Conservation (phyloP, 1,140 invertebrate species). For the Drosophila burlai region DNA sequence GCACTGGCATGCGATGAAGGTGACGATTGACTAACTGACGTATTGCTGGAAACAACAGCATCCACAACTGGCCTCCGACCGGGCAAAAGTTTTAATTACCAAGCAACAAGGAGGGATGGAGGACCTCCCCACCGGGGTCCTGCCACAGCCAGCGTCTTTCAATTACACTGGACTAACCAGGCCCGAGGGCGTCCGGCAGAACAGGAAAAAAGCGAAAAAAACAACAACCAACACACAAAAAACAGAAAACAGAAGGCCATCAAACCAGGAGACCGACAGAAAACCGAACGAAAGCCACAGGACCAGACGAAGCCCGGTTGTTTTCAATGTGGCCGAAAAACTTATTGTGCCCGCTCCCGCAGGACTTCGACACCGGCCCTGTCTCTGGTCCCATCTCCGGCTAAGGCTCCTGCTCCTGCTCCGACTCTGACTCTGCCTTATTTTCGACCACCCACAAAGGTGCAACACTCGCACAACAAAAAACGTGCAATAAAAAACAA, state of each 20-base stretch:
- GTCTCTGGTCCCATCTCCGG: neutral
- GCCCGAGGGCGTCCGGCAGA: conserved; percentile 53
- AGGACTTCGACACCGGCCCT: conserved; percentile 6
- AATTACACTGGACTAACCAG: conserved; percentile 71
- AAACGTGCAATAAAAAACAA: conserved; percentile 19
- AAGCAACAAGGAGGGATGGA: conserved; percentile 57
- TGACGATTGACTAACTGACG: conserved; percentile 70
- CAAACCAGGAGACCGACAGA: conserved; percentile 35
- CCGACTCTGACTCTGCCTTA: neutral
- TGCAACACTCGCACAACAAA: conserved; percentile 34
- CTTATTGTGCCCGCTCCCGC: conserved; percentile 43
- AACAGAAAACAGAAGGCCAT: conserved; percentile 39
- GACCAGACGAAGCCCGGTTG: conserved; percentile 38
- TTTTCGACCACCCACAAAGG: conserved; percentile 36
- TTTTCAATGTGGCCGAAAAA: conserved; percentile 62
- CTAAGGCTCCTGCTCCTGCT: neutral
- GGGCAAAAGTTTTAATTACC: conserved; percentile 77
- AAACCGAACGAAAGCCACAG: conserved; percentile 43
- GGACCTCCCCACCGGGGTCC: conserved; percentile 2
- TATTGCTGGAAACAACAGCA: conserved; percentile 66
- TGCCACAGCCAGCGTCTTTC: conserved; percentile 55
- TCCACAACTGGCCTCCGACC: conserved; percentile 62
- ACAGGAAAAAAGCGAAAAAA: neutral
- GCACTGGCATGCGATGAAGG: conserved; percentile 23
- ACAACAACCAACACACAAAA: neutral